Conservation (phyloP, 1,140 invertebrate genomes). For the Leptinotarsa texana region DNA sequence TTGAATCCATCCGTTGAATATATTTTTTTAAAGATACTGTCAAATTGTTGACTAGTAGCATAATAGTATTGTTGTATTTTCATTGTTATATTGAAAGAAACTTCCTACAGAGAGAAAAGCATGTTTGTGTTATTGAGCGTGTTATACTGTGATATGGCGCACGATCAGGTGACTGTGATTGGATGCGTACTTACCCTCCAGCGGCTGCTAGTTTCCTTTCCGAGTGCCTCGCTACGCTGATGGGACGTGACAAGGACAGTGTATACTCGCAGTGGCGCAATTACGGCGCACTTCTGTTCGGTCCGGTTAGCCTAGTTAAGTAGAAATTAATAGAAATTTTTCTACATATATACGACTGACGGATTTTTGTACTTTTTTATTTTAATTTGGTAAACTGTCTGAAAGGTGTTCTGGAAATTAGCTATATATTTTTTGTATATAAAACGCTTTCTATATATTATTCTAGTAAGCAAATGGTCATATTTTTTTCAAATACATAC, state of each 20-base stretch:
- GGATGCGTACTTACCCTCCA: conserved; percentile 55
- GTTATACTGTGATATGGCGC: conserved; percentile 57
- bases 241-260: conserved; percentile 53
- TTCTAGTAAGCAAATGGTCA: no score
- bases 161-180: conserved; percentile 56
- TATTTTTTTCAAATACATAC: no score
- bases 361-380: neutral
- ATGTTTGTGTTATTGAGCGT: conserved; percentile 48
- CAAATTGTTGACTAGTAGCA: neutral
- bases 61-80: conserved; percentile 6
- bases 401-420: conserved; percentile 3
- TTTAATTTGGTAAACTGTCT: neutral
- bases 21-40: neutral
- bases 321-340: conserved; percentile 47
- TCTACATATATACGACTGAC: conserved; percentile 45
- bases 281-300: conserved; percentile 45
- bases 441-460: neutral
- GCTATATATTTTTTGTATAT: neutral
- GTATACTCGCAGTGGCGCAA: conserved; percentile 43
- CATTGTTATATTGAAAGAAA: neutral
- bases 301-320: conserved; percentile 50
- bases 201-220: conserved; percentile 54
- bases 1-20: neutral
- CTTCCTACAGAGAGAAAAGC: conserved; percentile 26
- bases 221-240: conserved; percentile 56